A percentile compares a stretch with the other conserved stretches of the same genome.
Conservation (phyloP, 2,113 vertebrate species). For the Nannospalax galili region DNA sequence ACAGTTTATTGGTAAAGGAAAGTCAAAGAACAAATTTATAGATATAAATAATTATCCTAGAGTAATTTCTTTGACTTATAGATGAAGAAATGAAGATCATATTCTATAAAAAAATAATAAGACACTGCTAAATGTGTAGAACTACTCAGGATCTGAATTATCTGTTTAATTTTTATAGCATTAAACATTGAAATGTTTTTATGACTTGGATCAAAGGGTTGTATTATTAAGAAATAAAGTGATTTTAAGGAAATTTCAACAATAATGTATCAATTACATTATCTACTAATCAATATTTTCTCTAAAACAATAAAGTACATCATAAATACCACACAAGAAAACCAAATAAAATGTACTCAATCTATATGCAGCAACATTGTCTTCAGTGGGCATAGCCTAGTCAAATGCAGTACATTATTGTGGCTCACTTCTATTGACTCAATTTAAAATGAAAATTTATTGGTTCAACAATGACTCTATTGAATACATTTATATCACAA, state of each 20-base stretch:
- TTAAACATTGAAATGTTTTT: background rate
- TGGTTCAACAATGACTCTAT: background rate
- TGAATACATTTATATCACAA: background rate
- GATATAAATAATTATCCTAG: background rate
- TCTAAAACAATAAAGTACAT: background rate
- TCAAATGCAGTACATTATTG: background rate
- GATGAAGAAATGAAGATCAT: background rate
- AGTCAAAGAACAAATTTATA: background rate
- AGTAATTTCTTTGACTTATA: background rate
- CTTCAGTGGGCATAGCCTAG: no score
- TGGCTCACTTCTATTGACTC: background rate
- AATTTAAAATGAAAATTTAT: background rate
- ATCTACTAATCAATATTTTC: background rate
- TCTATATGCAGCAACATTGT: background rate
- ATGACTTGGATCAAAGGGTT: background rate
- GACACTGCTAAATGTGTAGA: background rate
- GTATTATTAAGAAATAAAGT: background rate
- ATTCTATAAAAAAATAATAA: background rate
- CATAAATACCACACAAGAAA: background rate
- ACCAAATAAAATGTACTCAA: background rate
- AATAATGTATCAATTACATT: background rate
- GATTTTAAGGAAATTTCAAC: background rate
- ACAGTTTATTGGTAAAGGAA: background rate
- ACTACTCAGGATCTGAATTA: background rate
- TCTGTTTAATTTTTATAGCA: background rate